Base-by-base conservation (phyloP, 2,113 vertebrate species). In the Coreoperca whiteheadi region DNA sequence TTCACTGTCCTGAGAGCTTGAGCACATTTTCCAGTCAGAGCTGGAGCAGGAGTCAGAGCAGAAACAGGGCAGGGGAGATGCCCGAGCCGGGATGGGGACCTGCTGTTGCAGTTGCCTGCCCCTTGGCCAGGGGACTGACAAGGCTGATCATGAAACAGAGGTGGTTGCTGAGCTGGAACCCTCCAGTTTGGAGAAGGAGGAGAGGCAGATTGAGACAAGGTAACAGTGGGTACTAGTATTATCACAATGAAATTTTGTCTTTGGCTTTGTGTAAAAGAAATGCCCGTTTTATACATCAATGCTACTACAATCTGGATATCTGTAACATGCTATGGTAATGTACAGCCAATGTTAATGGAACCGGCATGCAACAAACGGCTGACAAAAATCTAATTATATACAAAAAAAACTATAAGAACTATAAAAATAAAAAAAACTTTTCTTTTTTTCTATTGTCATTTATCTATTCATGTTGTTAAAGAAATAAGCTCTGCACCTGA, bases 41-140 rank as follows among this genome's bases (percentile, higher is more conserved):
- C 65, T 88, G 88, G 87, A 90, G 86, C 87, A 71, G 81, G 65
- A 88, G 69, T 75, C 83, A 68, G 81, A 84, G 83, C 74, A 87
- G 81, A 63, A 66, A 56, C 77, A 73, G 66, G 84, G 74, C 78
- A 79, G 77, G 59, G 89, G 88, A 85, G 79, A 93, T 90, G 90
- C 89, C 68, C 60, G 59, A 77, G 83, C 54, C 57, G 56, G 77
- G 88, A 95, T 95, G 94, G 94, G 93, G 75, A 88, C 90, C 88
- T 94, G 91, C 91, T 95, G 91, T 71, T 95, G 90, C 79, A 86
- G 89, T 69, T 95, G 93, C 68, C 75, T 94, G 83, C 90, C 91
- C 76, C 39, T 86, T 41, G 81, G 87, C 43, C 61, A 50, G n/a
- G 51, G 50, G 77, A 84, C 80, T 43, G 77, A 90, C 54, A 46